These are phyloP conservation scores for Mystacornis crossleyi DNA, from an alignment of 2,113 vertebrate species.

Conservation along the genomic window DNA sequence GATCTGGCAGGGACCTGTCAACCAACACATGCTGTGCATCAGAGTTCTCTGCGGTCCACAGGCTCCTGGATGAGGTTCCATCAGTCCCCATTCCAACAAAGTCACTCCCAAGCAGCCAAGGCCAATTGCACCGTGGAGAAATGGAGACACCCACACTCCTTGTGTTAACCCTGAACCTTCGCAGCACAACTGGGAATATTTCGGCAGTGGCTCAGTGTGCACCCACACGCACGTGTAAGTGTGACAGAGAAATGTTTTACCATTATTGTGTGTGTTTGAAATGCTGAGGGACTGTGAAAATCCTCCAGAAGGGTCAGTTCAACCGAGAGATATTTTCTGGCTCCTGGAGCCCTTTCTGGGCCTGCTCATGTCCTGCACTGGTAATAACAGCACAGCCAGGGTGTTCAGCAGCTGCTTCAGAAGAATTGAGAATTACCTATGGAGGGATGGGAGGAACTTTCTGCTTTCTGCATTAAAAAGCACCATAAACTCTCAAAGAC, in stretches of 20 bases:
- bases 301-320: background rate
- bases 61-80: background rate
- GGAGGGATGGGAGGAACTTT: background rate
- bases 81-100: background rate
- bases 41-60: background rate
- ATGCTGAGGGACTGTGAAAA: background rate
- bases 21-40: background rate
- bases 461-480: background rate
- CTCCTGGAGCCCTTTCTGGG: background rate
- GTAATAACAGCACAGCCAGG: background rate
- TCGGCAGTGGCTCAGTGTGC: fast-evolving
- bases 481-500: background rate
- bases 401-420: background rate
- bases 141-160: background rate
- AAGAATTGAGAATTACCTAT: background rate
- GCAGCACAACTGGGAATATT: background rate
- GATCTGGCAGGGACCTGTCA: background rate
- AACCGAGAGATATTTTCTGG: background rate
- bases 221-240: fast-evolving
- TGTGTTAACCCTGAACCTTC: background rate
- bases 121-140: background rate
- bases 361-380: background rate
- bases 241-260: background rate
- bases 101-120: background rate
- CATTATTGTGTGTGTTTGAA: background rate